A percentile compares a stretch with the other conserved stretches of the same genome.
Evolutionary conservation across 1,140 invertebrate species (phyloP).

Genomic region (Eupristina koningsbergeri): DNA sequence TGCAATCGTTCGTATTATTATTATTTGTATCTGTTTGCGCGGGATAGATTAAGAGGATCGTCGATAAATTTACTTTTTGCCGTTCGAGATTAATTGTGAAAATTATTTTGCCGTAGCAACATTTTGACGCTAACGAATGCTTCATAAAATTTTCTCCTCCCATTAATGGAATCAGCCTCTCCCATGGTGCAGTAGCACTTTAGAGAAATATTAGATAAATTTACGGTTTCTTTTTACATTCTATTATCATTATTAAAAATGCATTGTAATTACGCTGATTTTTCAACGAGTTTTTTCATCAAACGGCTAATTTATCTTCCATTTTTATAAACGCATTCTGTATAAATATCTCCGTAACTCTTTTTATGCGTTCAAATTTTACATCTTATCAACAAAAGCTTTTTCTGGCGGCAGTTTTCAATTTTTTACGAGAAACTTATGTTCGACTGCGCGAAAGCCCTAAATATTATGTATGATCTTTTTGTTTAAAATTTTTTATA

Average conservation of each 20-base stretch:
- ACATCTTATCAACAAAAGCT: constrained; percentile 1
- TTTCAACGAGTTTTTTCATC: not conserved
- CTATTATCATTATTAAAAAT: not conserved
- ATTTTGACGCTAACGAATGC: not conserved
- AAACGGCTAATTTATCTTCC: no score
- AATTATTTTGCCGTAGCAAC: no score
- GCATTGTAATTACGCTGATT: not conserved
- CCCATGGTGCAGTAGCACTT: not conserved
- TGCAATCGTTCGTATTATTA: no score
- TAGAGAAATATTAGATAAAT: not conserved
- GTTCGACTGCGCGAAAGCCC: not conserved
- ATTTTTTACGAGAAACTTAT: not conserved
- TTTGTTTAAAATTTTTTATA: not conserved
- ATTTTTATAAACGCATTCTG: no score
- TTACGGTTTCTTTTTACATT: not conserved
- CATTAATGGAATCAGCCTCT: no score
- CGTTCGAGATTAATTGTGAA: not conserved
- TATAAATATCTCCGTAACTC: not conserved
- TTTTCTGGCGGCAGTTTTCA: not conserved
- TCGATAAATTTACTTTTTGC: not conserved
- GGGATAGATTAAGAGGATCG: no score
- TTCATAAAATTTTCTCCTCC: not conserved
- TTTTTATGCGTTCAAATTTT: not conserved
- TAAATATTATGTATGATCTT: not conserved
- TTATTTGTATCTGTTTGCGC: no score